Evolutionary conservation across 2,797 vertebrate species (phyloP).

Genomic region (Leontocebus nigricollis): DNA sequence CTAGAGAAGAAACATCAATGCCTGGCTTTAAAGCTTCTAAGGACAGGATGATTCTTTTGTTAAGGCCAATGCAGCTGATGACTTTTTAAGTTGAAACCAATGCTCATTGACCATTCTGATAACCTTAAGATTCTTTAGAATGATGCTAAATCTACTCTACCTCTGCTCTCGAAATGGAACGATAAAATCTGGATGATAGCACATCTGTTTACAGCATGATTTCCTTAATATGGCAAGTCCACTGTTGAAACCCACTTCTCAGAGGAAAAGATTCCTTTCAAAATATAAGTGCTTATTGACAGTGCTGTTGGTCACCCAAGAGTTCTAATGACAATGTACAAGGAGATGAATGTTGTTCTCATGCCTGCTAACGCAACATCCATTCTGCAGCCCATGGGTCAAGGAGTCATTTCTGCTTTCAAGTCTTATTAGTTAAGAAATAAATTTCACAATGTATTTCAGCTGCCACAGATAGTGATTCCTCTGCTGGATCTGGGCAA

Average conservation of each 20-base stretch:
- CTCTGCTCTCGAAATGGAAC: neutral
- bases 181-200: neutral
- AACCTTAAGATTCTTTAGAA: neutral
- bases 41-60: neutral
- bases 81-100: neutral
- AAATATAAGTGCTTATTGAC: neutral
- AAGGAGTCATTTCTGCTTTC: neutral
- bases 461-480: neutral
- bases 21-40: neutral
- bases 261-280: neutral
- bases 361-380: neutral
- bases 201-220: neutral
- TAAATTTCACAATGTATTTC: neutral
- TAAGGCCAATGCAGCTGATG: neutral
- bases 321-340: neutral
- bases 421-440: neutral
- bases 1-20: neutral
- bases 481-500: neutral
- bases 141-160: neutral
- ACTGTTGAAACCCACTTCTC: neutral
- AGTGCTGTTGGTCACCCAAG: neutral
- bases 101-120: neutral
- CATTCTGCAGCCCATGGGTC: neutral
- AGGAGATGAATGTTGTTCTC: neutral
- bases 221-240: neutral